Evolutionary conservation across 1,140 invertebrate species (phyloP).

Genomic region (Lamellibrachia luymesi): DNA sequence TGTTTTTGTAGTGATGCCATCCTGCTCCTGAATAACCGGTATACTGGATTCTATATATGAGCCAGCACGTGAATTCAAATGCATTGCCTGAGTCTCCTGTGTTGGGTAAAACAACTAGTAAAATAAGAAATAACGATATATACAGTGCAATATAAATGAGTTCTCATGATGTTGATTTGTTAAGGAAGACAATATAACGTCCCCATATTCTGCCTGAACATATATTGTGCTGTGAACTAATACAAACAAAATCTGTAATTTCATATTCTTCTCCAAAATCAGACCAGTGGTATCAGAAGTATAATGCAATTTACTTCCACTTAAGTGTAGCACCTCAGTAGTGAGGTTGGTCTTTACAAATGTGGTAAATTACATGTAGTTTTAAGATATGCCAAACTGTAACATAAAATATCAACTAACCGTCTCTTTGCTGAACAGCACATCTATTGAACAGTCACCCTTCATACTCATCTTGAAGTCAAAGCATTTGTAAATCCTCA

Average conservation of each 20-base stretch:
- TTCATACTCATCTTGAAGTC: conserved; percentile 87
- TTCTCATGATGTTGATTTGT: not conserved
- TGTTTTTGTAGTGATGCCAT: conserved; percentile 86
- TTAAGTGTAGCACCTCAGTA: not conserved
- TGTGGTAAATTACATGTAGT: not conserved
- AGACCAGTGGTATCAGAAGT: no score
- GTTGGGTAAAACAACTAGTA: not conserved
- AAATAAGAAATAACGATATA: not conserved
- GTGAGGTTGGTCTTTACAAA: not conserved
- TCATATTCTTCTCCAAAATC: no score
- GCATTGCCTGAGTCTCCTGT: conserved; percentile 92
- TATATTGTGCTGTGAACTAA: not conserved
- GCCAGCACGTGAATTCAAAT: conserved; percentile 88
- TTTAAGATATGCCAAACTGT: not conserved
- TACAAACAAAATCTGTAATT: not conserved
- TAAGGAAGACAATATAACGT: no score
- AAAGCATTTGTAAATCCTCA: conserved; percentile 84
- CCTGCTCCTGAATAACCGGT: conserved; percentile 83
- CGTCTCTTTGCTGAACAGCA: conserved; percentile 92
- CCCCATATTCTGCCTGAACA: no score
- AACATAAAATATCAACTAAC: conserved; percentile 40
- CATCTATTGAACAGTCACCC: conserved; percentile 89
- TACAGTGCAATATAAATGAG: not conserved
- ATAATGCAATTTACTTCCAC: no score
- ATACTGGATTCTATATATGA: conserved; percentile 94